phyloP scores from a whole-genome alignment of 2,888 invertebrate species.

The Callosobruchus maculatus region DNA sequence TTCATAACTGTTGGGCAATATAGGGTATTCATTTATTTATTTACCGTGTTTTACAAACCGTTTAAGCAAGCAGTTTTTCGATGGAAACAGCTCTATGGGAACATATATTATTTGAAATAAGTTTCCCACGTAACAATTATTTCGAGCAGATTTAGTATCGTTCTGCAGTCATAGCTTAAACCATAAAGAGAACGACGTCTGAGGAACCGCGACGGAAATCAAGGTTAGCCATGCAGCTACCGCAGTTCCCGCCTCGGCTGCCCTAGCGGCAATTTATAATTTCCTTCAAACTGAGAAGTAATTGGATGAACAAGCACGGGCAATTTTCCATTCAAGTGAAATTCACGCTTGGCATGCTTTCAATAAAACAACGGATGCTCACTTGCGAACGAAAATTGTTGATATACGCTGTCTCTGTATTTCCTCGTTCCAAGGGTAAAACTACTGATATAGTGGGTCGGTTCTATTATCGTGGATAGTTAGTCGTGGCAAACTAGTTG shows the following conservation, averaged over 20 bases:
- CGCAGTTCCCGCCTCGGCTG: not conserved
- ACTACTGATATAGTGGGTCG: no score
- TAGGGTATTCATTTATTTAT: no score
- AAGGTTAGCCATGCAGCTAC: not conserved
- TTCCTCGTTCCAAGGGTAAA: not conserved
- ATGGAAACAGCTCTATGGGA: no score
- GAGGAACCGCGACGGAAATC: not conserved
- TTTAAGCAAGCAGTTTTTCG: no score
- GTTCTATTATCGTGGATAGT: no score
- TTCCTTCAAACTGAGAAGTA: not conserved
- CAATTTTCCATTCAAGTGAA: not conserved
- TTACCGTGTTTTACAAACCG: no score
- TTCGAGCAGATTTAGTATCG: no score
- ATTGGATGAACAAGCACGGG: not conserved
- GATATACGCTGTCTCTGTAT: not conserved
- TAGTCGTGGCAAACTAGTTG: no score
- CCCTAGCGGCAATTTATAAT: not conserved
- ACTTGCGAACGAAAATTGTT: not conserved
- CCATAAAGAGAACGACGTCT: not conserved
- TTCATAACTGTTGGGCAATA: no score
- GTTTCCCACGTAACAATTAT: no score
- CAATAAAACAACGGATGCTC: not conserved
- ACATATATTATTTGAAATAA: no score
- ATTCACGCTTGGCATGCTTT: not conserved
- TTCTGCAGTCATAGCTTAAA: no score